Evolutionary conservation across 2,888 invertebrate species (phyloP), one percentile per base, ranked within the genome.

Genomic region (Eupithecia abbreviata): DNA sequence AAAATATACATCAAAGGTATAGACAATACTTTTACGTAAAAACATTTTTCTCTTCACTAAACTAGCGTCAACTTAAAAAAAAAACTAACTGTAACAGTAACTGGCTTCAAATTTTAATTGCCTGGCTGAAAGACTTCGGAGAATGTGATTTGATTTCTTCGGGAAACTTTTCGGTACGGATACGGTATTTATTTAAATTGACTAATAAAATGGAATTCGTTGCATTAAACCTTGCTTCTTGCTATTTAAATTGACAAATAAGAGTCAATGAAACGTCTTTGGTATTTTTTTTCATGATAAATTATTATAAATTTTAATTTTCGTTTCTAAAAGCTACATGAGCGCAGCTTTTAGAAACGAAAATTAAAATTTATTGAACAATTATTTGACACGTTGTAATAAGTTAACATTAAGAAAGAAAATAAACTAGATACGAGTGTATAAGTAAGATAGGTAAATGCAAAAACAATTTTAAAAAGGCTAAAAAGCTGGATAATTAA

Each of bases 151-250:
- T 80, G 79, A 82, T 80, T 81, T 77, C 80, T 73, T 47, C 15
- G 71, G 74, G 81, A 79, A 73, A 78, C 76, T 1, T 30, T 71
- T 77, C 73, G 72, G 70, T 77, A 73, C 12, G 62, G 62, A 73
- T 74, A 71, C 69, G 74, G 77, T 85, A 81, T 81, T 82, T 82
- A 83, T 84, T 85, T 85, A 85, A 85, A 84, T 85, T 80, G 80
- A 82, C 80, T 80, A 82, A 83, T 84, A 82, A 84, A 86, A 84
- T 78, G 80, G 80, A 83, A 84, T 84, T 83, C 79, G 84, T 85
- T 80, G 82, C 79, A 80, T 80, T 81, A 74, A 75, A 67, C 75
- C 71, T 80, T 76, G 73, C 75, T 72, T 43, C 72, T 74, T 77
- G n/a, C 45, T n/a, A 51, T 42, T 42, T 62, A 30, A 30, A 18